Conservation (phyloP, 35 echinoderm and acorn worm genomes). For the Lytechinus variegatus region DNA sequence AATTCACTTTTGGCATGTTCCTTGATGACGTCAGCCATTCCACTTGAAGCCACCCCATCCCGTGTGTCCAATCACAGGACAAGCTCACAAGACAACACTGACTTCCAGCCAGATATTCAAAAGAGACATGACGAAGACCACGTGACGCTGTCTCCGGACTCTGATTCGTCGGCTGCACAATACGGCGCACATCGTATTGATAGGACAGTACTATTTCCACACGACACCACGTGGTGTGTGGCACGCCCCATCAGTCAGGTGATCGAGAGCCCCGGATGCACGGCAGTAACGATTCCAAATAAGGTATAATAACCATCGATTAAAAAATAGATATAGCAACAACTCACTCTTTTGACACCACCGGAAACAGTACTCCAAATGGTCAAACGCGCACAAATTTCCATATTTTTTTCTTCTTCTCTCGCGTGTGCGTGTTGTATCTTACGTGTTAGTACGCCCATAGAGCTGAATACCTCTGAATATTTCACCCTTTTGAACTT, state of each 20-base stretch:
- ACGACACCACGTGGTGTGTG: conserved; percentile 41
- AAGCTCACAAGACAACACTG: not conserved
- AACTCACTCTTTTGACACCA: too few species aligned
- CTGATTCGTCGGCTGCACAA: not conserved
- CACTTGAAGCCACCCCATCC: not conserved
- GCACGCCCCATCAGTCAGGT: conserved; percentile 25
- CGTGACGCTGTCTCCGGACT: not conserved
- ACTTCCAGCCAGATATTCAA: not conserved
- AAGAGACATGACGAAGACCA: not conserved
- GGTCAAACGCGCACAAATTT: too few species aligned
- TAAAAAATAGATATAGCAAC: too few species aligned
- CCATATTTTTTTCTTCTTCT: too few species aligned
- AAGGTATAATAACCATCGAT: not conserved
- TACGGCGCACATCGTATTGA: conserved; percentile 39
- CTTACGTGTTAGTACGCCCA: too few species aligned
- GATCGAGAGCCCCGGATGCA: not conserved
- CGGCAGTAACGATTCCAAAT: not conserved
- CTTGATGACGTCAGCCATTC: conserved; percentile 11
- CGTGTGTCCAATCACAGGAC: not conserved
- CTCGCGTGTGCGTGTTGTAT: too few species aligned
- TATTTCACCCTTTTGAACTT: too few species aligned
- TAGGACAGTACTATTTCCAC: conserved; percentile 13
- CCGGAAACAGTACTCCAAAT: too few species aligned
- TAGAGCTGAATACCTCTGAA: too few species aligned
- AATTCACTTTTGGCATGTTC: not conserved